Conservation (phyloP, 2,888 invertebrate species). For the Proisotoma minuta region DNA sequence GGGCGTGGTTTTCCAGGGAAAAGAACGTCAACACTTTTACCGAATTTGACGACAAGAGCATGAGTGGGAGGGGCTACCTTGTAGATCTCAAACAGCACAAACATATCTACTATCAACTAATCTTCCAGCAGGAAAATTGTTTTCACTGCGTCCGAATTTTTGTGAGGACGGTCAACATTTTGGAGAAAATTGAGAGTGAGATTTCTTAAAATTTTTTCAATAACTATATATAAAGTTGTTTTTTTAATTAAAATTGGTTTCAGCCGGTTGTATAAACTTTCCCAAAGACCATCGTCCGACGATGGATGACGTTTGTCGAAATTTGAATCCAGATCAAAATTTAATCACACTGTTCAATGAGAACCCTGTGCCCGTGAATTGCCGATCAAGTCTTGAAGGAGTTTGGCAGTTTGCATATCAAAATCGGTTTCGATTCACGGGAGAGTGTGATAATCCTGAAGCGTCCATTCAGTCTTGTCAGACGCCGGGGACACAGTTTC, state of each 20-base stretch:
- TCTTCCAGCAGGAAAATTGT: conserved; percentile 65
- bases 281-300: conserved; percentile 60
- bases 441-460: conserved; percentile 72
- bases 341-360: conserved; percentile 81
- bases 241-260: conserved; percentile 14
- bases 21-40: conserved; percentile 76
- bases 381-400: conserved; percentile 85
- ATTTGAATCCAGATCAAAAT: conserved; percentile 71
- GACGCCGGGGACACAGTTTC: conserved; percentile 89
- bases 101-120: conserved; percentile 71
- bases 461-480: conserved; percentile 90
- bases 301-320: conserved; percentile 70
- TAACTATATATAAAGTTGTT: conserved; percentile 13
- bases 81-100: conserved; percentile 67
- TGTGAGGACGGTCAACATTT: conserved; percentile 78
- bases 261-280: conserved; percentile 70
- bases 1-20: conserved; percentile 90
- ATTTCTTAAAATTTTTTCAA: conserved; percentile 33
- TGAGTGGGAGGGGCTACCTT: conserved; percentile 69
- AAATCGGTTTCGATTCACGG: conserved; percentile 83
- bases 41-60: conserved; percentile 71
- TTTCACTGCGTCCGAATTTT: conserved; percentile 79
- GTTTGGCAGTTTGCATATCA: conserved; percentile 95
- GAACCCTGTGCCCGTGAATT: conserved; percentile 84
- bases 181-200: conserved; percentile 82